A percentile compares a stretch with the other conserved stretches of the same genome.
phyloP scores from a whole-genome alignment of 2,113 vertebrate species.

The Argyrosomus japonicus region DNA sequence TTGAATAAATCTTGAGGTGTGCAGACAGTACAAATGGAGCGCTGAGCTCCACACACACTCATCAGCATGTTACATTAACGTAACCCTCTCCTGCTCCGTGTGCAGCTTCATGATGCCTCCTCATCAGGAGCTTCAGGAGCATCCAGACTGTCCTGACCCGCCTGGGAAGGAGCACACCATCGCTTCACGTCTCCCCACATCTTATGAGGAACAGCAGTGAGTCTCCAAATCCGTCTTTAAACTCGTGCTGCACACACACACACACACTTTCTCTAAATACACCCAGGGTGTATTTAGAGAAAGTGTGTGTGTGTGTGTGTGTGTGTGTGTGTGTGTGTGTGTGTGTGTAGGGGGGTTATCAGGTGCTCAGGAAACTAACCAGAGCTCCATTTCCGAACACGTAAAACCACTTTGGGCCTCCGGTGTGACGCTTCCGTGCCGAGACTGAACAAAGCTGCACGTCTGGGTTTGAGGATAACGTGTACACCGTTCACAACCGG shows the following conservation, averaged over 20 bases:
- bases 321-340: too few relatives aligned
- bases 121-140: too few relatives aligned
- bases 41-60: neutral
- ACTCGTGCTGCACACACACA: neutral
- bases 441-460: constrained; percentile 16
- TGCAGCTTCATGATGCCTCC: too few relatives aligned
- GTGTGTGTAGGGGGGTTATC: constrained; percentile 62
- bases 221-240: constrained; percentile 1
- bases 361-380: constrained; percentile 70
- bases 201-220: constrained; percentile 21
- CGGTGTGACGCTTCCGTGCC: constrained; percentile 8
- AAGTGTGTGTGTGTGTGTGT: neutral
- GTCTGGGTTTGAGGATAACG: neutral
- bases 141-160: too few relatives aligned
- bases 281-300: neutral
- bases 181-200: constrained; percentile 15
- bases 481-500: neutral
- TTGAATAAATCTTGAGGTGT: constrained; percentile 11
- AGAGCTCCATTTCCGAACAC: constrained; percentile 48
- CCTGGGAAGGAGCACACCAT: neutral
- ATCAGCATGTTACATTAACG: neutral
- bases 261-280: neutral
- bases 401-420: constrained; percentile 12
- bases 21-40: neutral
- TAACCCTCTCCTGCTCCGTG: neutral